Conservation (phyloP, 2,113 vertebrate genomes). For the Emydura subglobosa region DNA sequence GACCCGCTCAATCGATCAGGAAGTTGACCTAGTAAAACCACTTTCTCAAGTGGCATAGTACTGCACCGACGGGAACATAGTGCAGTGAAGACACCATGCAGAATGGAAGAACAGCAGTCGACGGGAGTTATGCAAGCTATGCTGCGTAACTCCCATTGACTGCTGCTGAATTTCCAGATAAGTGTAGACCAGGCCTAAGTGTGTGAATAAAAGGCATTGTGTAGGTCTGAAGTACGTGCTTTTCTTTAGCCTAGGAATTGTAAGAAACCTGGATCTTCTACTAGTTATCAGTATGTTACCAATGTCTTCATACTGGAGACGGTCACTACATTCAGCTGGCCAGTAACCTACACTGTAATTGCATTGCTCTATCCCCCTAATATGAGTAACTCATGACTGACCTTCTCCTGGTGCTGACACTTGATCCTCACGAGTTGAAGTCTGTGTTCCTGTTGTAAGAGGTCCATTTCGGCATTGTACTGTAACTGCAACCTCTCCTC, state of each 20-base stretch:
- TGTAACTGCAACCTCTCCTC: constrained; percentile 84
- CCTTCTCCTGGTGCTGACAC: constrained; percentile 84
- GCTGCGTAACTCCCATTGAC: too few relatives aligned
- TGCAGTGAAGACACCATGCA: too few relatives aligned
- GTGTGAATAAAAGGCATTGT: neutral
- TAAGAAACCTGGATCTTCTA: neutral
- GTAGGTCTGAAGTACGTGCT: neutral
- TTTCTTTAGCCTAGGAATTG: neutral
- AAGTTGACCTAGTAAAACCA: too few relatives aligned
- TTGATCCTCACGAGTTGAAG: constrained; percentile 70
- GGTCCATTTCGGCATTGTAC: constrained; percentile 74
- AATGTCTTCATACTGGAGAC: neutral
- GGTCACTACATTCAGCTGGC: neutral
- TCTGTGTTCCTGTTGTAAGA: constrained; percentile 81
- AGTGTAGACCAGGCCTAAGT: neutral
- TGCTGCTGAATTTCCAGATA: too few relatives aligned
- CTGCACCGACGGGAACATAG: too few relatives aligned
- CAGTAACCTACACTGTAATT: neutral
- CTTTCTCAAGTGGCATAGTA: too few relatives aligned
- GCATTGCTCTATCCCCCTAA: neutral
- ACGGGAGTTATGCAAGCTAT: too few relatives aligned
- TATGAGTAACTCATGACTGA: constrained; percentile 65
- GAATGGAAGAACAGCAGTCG: too few relatives aligned
- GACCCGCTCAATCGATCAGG: too few relatives aligned
- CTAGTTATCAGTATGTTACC: neutral